phyloP scores from a whole-genome alignment of 2,113 vertebrate genomes.

The Eublepharis macularius region DNA sequence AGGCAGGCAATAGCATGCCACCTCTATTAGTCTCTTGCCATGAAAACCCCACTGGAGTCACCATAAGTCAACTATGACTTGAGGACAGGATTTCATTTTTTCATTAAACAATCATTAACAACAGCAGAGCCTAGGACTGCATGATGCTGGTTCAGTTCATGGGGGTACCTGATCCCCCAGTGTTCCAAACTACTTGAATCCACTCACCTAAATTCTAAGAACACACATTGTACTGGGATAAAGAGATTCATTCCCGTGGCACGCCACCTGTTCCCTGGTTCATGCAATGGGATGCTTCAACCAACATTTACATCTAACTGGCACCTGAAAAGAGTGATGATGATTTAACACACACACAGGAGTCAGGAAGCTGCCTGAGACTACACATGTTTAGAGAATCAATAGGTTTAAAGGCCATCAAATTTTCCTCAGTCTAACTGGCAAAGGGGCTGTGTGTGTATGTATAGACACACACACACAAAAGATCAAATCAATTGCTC shows the following conservation, averaged over 20 bases:
- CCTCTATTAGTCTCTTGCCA: no score
- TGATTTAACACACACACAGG: background rate
- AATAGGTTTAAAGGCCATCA: background rate
- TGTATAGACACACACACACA: no score
- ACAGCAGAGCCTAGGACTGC: background rate
- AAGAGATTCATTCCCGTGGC: background rate
- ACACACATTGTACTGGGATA: background rate
- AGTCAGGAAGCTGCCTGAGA: background rate
- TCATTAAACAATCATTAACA: no score
- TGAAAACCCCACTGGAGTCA: no score
- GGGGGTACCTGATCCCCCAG: background rate
- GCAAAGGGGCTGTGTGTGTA: no score
- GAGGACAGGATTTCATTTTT: no score
- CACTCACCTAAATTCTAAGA: background rate
- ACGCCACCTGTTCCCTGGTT: background rate
- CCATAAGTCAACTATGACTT: no score
- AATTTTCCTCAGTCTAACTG: no score
- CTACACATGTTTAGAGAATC: background rate
- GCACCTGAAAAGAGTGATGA: background rate
- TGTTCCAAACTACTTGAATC: background rate
- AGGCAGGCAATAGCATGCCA: no score
- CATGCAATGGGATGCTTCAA: background rate
- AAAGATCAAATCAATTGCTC: background rate
- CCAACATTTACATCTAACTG: background rate
- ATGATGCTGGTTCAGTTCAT: accelerated